Conservation (phyloP, 1,140 invertebrate species). For the Psilanteris sp. region DNA sequence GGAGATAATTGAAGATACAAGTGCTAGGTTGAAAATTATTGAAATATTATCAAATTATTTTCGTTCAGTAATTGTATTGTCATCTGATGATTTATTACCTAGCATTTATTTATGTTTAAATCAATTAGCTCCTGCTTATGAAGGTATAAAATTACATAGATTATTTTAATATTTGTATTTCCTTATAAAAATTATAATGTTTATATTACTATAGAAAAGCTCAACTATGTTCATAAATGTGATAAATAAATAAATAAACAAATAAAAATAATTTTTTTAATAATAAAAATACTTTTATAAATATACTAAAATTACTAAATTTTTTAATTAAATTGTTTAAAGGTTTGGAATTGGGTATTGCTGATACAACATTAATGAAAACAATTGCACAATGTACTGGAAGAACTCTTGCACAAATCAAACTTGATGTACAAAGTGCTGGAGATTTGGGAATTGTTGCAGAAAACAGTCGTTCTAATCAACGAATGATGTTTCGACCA, state of each 20-base stretch:
- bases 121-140: slow-evolving; percentile 95
- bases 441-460: slow-evolving; percentile 97
- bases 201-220: too few relatives aligned
- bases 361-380: slow-evolving; percentile 96
- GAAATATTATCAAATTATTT: slow-evolving; percentile 97
- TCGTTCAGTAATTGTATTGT: slow-evolving; percentile 93
- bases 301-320: too few relatives aligned
- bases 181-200: too few relatives aligned
- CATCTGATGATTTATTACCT: slow-evolving; percentile 92
- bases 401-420: slow-evolving; percentile 91
- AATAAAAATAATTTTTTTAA: too few relatives aligned
- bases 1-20: slow-evolving; percentile 93
- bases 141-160: slow-evolving; percentile 83
- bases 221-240: too few relatives aligned
- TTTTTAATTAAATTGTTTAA: too few relatives aligned
- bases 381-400: slow-evolving; percentile 96
- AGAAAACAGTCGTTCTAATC: slow-evolving; percentile 92
- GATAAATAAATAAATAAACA: too few relatives aligned
- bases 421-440: slow-evolving; percentile 87
- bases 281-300: too few relatives aligned
- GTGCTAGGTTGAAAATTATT: slow-evolving; percentile 94
- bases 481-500: slow-evolving; percentile 92
- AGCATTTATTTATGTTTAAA: slow-evolving; percentile 98
- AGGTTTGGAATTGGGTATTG: slow-evolving; percentile 93
- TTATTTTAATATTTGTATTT: too few relatives aligned